phyloP scores from a whole-genome alignment of 2,113 vertebrate genomes.

The Helogale parvula region DNA sequence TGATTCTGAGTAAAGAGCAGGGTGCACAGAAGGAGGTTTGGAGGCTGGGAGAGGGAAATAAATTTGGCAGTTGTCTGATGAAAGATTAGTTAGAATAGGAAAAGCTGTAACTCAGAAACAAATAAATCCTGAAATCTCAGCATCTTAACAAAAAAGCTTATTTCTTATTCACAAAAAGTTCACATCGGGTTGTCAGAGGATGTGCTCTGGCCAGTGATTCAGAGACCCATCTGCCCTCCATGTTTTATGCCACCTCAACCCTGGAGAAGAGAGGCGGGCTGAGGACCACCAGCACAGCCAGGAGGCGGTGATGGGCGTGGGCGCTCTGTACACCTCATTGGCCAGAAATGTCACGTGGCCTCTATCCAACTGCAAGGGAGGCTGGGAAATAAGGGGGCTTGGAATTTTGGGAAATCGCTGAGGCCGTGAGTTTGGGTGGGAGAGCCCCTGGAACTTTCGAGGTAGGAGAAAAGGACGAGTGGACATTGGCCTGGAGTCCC shows the following conservation, averaged over 20 bases:
- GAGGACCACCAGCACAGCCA: not conserved
- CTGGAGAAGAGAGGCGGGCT: accelerated
- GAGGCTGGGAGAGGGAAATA: too few species aligned
- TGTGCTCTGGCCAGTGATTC: not conserved
- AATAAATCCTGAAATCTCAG: not conserved
- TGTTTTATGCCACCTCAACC: not conserved
- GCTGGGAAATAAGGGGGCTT: not conserved
- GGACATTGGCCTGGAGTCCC: not conserved
- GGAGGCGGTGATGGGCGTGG: not conserved
- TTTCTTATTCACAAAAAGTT: not conserved
- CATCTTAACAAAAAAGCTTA: not conserved
- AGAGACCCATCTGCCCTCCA: not conserved
- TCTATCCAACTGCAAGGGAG: not conserved
- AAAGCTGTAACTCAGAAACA: not conserved
- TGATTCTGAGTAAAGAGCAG: too few species aligned
- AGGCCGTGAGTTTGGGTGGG: not conserved
- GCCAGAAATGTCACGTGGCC: not conserved
- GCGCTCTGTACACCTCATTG: not conserved
- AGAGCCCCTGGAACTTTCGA: not conserved
- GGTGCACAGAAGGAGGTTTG: not conserved
- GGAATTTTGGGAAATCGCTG: not conserved
- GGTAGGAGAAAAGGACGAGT: not conserved
- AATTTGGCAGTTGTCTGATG: not conserved
- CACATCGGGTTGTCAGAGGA: not conserved
- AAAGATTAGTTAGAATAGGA: not conserved